A percentile compares a stretch with the other conserved stretches of the same genome.
phyloP scores from a whole-genome alignment of 2,888 invertebrate species.

The Apotomis capreana region DNA sequence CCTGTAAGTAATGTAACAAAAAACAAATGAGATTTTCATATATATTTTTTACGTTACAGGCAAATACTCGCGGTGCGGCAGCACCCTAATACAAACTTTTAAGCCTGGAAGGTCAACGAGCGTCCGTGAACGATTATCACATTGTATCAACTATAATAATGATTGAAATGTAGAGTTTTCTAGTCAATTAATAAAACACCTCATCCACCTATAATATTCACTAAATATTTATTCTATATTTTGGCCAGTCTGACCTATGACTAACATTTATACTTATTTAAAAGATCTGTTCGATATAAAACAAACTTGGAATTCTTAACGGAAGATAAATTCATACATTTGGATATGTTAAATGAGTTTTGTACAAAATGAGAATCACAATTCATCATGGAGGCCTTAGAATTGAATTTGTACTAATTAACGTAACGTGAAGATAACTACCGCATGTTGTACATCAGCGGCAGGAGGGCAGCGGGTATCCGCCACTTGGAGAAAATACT shows the following conservation, averaged over 20 bases:
- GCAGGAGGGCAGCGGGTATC: slow-evolving; percentile 59
- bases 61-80: too few species aligned
- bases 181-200: slow-evolving; percentile 24
- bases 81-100: neutral
- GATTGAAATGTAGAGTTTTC: slow-evolving; percentile 34
- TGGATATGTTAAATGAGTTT: slow-evolving; percentile 68
- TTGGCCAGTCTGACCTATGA: slow-evolving; percentile 65
- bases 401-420: slow-evolving; percentile 55
- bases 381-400: slow-evolving; percentile 45
- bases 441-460: slow-evolving; percentile 69
- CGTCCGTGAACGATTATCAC: slow-evolving; percentile 30
- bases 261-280: slow-evolving; percentile 52
- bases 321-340: slow-evolving; percentile 42
- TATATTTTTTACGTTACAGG: too few species aligned
- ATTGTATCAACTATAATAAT: slow-evolving; percentile 34
- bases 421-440: slow-evolving; percentile 59
- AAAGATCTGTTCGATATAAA: slow-evolving; percentile 38
- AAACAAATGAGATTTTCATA: too few species aligned
- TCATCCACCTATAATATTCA: slow-evolving; percentile 10
- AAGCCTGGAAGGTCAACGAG: neutral
- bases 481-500: slow-evolving; percentile 58
- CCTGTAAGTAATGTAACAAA: too few species aligned
- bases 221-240: slow-evolving; percentile 49
- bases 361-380: slow-evolving; percentile 64
- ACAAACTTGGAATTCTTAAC: slow-evolving; percentile 33